Conservation (phyloP, 2,113 vertebrate genomes). For the Porphyrio hochstetteri region DNA sequence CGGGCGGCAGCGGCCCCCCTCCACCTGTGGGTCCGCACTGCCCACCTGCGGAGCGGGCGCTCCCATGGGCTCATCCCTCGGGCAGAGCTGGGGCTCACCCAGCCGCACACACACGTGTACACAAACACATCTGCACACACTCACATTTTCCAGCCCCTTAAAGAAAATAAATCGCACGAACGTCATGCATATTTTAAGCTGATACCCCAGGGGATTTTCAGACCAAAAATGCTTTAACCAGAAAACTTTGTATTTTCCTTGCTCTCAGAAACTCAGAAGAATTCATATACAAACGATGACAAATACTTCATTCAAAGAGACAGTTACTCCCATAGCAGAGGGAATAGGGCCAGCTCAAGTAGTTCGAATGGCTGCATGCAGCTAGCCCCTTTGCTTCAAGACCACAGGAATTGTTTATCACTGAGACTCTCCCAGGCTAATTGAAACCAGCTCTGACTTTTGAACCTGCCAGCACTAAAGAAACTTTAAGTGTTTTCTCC, state of each 20-base stretch:
- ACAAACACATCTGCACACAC: constrained; percentile 44
- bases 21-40: background rate
- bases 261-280: constrained; percentile 60
- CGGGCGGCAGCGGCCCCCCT: background rate
- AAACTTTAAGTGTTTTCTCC: constrained; percentile 77
- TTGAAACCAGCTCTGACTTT: constrained; percentile 84
- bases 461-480: constrained; percentile 81
- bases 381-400: constrained; percentile 69
- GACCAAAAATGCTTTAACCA: constrained; percentile 62
- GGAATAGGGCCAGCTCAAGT: constrained; percentile 49
- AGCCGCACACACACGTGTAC: background rate
- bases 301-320: constrained; percentile 61
- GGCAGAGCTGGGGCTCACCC: background rate
- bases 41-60: background rate
- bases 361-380: constrained; percentile 49
- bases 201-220: constrained; percentile 51
- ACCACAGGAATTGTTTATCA: constrained; percentile 91
- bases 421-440: constrained; percentile 81
- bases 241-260: constrained; percentile 61
- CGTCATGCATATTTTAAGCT: constrained; percentile 47
- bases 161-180: constrained; percentile 56
- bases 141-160: constrained; percentile 55
- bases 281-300: constrained; percentile 56
- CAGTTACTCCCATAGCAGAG: constrained; percentile 40
- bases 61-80: background rate